Conservation (phyloP, 2,113 vertebrate genomes). For the Notothenia coriiceps region DNA sequence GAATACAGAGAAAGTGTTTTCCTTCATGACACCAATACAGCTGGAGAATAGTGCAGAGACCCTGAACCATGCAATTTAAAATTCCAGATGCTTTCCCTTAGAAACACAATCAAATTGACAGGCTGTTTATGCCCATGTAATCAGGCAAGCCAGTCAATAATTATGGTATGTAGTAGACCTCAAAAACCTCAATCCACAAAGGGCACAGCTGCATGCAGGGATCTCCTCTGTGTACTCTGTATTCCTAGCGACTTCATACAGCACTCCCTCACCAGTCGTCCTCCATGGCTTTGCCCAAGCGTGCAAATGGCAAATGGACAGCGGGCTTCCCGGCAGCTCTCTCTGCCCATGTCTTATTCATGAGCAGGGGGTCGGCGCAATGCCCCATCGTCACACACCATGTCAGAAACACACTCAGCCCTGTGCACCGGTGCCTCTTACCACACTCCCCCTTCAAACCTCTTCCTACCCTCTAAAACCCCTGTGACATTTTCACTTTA, state of each 20-base stretch:
- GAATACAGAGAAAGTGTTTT: conserved; percentile 8
- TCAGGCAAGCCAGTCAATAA: conserved; percentile 60
- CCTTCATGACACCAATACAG: not conserved
- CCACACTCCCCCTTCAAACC: conserved; percentile 46
- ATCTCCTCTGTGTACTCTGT: conserved; percentile 55
- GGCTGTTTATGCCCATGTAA: conserved; percentile 49
- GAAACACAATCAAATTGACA: conserved; percentile 56
- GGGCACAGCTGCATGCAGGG: conserved; percentile 49
- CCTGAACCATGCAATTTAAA: conserved; percentile 21
- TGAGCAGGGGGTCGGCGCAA: conserved; percentile 67
- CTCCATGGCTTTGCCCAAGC: conserved; percentile 77
- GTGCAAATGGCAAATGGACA: conserved; percentile 84
- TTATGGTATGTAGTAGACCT: conserved; percentile 59
- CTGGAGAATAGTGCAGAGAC: conserved; percentile 1
- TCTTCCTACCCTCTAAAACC: conserved; percentile 55
- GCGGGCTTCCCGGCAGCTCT: conserved; percentile 59
- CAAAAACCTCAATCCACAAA: conserved; percentile 58
- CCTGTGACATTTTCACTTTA: conserved; percentile 78
- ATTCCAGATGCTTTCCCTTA: conserved; percentile 59
- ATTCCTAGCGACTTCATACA: conserved; percentile 58
- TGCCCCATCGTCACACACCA: conserved; percentile 73
- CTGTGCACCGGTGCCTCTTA: conserved; percentile 53
- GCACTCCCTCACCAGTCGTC: conserved; percentile 66
- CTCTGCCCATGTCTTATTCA: conserved; percentile 83
- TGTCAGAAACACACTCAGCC: conserved; percentile 72